Conservation (phyloP, 2,113 vertebrate species). For the Chloropsis cyanopogon region DNA sequence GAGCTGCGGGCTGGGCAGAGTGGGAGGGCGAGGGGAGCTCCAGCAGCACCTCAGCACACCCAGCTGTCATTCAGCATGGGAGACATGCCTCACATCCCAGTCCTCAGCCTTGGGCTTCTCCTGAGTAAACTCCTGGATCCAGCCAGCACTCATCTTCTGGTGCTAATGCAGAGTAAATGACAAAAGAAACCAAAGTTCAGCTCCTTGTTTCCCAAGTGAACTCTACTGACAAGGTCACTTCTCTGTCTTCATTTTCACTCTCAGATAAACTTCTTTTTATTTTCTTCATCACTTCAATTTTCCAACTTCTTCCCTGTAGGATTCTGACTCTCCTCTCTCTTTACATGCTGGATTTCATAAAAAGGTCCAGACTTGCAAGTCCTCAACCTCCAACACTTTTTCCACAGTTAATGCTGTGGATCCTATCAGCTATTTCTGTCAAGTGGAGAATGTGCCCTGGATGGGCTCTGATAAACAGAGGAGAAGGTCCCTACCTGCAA, state of each 20-base stretch:
- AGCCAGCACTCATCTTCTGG: not conserved
- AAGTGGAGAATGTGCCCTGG: not conserved
- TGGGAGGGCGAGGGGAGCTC: not conserved
- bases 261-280: not conserved
- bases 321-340: not conserved
- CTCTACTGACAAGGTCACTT: not conserved
- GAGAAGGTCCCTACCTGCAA: not conserved
- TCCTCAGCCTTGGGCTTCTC: not conserved
- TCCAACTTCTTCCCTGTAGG: not conserved
- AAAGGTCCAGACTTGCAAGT: not conserved
- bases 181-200: not conserved
- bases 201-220: not conserved
- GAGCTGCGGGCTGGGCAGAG: not conserved
- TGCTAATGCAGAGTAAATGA: not conserved
- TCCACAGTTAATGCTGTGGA: not conserved
- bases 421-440: not conserved
- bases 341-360: not conserved
- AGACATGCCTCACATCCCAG: too few relatives aligned
- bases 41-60: not conserved
- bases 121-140: not conserved
- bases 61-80: not conserved
- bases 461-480: not conserved
- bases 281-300: not conserved
- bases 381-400: not conserved
- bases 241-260: not conserved